Percentiles rank a stretch among this genome's conserved stretches.
These are phyloP conservation scores for Sigmodon hispidus DNA, from an alignment of 2,113 vertebrate genomes.

Conservation along the genomic window DNA sequence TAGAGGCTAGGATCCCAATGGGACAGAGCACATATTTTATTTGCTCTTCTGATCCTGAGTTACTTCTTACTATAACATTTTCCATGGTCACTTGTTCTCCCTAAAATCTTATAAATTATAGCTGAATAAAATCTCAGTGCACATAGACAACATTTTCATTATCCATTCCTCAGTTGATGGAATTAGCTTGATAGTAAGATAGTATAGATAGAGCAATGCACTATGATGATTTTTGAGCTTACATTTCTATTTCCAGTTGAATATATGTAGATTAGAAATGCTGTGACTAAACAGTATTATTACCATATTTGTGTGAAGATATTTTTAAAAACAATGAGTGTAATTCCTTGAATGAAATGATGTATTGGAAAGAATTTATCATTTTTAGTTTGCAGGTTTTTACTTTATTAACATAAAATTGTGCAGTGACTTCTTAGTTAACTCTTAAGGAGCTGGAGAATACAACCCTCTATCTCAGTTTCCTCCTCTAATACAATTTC, in stretches of 20 bases:
- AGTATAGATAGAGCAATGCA: background rate
- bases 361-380: background rate
- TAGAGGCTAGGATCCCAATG: background rate
- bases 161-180: background rate
- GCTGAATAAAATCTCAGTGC: background rate
- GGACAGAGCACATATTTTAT: background rate
- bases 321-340: background rate
- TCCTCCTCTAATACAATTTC: background rate
- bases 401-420: background rate
- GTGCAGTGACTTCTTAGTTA: background rate
- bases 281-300: background rate
- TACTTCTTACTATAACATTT: background rate
- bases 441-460: background rate
- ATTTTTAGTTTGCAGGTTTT: background rate
- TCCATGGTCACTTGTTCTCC: too few relatives aligned
- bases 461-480: background rate
- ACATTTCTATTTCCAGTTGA: slow-evolving; percentile 8
- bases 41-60: background rate
- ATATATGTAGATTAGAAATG: background rate
- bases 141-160: too few relatives aligned
- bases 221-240: background rate
- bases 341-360: background rate
- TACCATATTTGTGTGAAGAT: background rate
- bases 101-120: background rate
- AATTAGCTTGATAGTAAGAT: background rate